Evolutionary conservation across 92 coral and sea anemone species (phyloP), one percentile per base, ranked within the genome.

Genomic region (Parazoanthus darwini): DNA sequence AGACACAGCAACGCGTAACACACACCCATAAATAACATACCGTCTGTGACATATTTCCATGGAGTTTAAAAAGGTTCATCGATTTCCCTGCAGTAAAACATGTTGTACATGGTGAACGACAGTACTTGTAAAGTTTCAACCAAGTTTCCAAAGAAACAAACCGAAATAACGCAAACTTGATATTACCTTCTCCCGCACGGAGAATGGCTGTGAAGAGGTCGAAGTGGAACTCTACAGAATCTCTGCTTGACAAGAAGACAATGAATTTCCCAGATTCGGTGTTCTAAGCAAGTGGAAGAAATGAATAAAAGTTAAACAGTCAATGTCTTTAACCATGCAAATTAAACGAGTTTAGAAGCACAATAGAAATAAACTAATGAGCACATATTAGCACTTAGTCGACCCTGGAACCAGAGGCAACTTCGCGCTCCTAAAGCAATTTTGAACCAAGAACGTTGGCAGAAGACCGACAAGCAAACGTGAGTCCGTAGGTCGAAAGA

Each of bases 31-130:
- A 3, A 23, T n/a, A 20, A 83, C 96, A 81, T 89, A 96, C 98
- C 91, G 93, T 58, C 81, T 96, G 99, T 37, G 99, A 91, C 93
- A 96, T 94, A 90, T 83, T 96, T 18, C 99, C 99, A 77, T 96
- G 99, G 43, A 96, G 98, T 85, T 95, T 96, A 58, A 92, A 90
- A 25, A 94, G 77, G 79, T 88, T 90, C 86, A 93, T 59, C 8
- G 36, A 67, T 38, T 84, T 25, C 14, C 92, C 96, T 94, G 90
- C 25, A n/a, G 63, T 58, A 71, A 2, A 58, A 75, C 8, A 2
- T 75, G 42, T 75, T 75, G 42, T 75, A 6, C 4, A 75, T 38
- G 10, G 15, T 18, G 25, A 38, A 11, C 3, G 16, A 13, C 59
- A 39, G 42, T 39, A 39, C 3, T 0, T 4, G 14, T 36, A 70